Evolutionary conservation across 2,113 vertebrate genomes (phyloP), one percentile per base, ranked within the genome.

Genomic region (Esox niger): DNA sequence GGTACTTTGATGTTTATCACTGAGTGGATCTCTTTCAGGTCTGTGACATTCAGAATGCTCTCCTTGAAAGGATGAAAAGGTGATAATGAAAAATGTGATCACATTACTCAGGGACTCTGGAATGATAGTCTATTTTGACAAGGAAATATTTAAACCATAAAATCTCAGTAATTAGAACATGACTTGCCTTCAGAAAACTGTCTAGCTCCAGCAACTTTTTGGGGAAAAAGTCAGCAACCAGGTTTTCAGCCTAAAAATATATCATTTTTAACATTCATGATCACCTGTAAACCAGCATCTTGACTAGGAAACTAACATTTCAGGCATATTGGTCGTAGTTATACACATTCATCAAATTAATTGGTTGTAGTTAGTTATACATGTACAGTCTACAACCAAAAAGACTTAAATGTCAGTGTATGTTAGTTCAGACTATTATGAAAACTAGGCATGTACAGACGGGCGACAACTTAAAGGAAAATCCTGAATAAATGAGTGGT

Each of bases 191-290:
- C 23, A 96, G 92, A 89, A 96, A 95, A 61, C 89, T 91, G 87
- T 96, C 94, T 3, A 96, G 91, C 71, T 96, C 94, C 86, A 95
- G 86, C 78, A 96, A 88, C 83, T 95, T 96, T 91, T 95, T 94
- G 77, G 95, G 95, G 72, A 96, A 96, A 86, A 95, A 95, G 78
- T 90, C 94, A 70, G 95, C 94, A 78, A 96, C 95, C 69, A 96
- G 88, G 77, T 96, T 93, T 84, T 96, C 95, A 76, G 95, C 95
- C 95, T 95, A 43, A 23, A 67, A 68, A 58, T 35, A 35, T 55
- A 35, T n/a, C 15, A 21, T 31, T 13, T 1, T 43, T 13, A 38
- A 4, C 3, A 43, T n/a, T n/a, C n/a, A 43, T 43, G 15, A 17
- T 43, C 38, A 43, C 15, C 11, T 43, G 38, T 43, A 4, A 1